These are phyloP conservation scores for Tapirus terrestris DNA, from an alignment of 2,113 vertebrate genomes.

Conservation along the genomic window DNA sequence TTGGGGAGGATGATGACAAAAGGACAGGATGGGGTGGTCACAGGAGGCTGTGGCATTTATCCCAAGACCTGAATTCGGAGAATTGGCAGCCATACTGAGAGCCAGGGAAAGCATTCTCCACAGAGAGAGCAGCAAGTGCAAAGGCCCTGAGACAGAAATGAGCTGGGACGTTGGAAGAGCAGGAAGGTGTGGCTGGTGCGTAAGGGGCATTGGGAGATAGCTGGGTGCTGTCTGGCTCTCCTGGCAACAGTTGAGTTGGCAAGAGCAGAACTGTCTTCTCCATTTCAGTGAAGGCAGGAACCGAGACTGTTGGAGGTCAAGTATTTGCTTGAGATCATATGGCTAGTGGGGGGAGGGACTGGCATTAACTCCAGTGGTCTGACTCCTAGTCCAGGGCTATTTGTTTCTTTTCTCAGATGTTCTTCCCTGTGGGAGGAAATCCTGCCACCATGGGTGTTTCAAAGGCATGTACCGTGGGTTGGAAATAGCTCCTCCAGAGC, in stretches of 20 bases:
- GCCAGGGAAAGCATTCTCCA: background rate
- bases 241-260: too few relatives aligned
- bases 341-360: background rate
- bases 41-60: background rate
- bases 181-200: too few relatives aligned
- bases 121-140: background rate
- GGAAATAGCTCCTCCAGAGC: background rate
- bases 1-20: background rate
- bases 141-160: background rate
- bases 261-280: background rate
- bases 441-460: rapidly evolving
- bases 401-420: background rate
- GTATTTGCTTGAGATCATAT: rapidly evolving
- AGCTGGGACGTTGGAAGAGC: background rate
- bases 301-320: background rate
- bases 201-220: rapidly evolving
- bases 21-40: background rate
- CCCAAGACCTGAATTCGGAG: background rate
- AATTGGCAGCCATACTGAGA: background rate
- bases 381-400: background rate
- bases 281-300: background rate
- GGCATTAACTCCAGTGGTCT: background rate
- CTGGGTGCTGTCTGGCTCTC: rapidly evolving
- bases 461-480: rapidly evolving
- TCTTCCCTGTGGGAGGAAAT: background rate